These are phyloP conservation scores for Melanotaenia maccullochi DNA, from an alignment of 2,797 vertebrate species.

Conservation along the genomic window DNA sequence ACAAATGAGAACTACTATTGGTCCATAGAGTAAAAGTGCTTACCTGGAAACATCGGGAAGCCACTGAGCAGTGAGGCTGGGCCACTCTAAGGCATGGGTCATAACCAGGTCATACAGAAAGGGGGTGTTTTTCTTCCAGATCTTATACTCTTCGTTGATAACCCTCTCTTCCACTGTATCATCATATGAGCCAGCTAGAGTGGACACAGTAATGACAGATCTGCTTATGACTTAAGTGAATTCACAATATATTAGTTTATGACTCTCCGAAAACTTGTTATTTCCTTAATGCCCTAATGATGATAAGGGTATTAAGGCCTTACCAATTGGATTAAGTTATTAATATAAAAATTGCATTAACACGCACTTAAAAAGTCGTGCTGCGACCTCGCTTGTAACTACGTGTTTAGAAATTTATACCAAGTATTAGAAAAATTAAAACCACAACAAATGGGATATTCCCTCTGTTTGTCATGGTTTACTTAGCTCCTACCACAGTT, in stretches of 20 bases:
- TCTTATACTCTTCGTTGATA: constrained; percentile 98
- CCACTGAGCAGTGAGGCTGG: constrained; percentile 98
- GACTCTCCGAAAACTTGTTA: too few species aligned
- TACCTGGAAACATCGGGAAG: constrained; percentile 97
- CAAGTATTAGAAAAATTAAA: neutral
- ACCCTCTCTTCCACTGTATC: constrained; percentile 97
- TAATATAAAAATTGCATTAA: neutral
- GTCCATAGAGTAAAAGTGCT: neutral
- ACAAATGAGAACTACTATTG: neutral
- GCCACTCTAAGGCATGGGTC: constrained; percentile 98
- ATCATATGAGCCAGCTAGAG: constrained; percentile 74
- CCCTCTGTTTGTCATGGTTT: neutral
- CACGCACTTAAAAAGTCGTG: neutral
- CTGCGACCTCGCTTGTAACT: neutral
- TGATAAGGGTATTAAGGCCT: neutral
- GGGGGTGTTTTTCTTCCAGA: constrained; percentile 99
- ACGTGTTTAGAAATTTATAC: neutral
- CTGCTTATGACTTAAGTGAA: neutral
- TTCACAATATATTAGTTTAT: neutral
- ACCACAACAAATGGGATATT: neutral
- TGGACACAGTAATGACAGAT: neutral
- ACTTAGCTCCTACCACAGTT: constrained; percentile 16
- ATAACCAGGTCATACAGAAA: constrained; percentile 98
- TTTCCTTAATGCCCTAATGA: too few species aligned
- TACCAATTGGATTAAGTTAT: neutral